Conservation (phyloP, 2,888 invertebrate genomes). For the Trachelus stipa region DNA sequence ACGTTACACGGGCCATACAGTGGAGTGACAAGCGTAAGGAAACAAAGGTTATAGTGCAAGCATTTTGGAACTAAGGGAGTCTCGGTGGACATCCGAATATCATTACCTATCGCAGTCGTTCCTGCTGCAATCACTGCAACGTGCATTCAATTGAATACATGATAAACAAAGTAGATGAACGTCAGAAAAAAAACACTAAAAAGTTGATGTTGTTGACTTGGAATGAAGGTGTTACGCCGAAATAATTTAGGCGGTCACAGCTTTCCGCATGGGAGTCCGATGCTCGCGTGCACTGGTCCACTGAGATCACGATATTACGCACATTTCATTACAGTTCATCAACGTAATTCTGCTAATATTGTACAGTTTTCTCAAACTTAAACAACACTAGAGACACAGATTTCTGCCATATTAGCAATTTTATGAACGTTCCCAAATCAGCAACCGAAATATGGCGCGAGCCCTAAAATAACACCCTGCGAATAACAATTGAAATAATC, state of each 20-base stretch:
- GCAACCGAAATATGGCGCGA: slow-evolving; percentile 34
- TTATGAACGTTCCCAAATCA: slow-evolving; percentile 54
- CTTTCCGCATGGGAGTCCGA: slow-evolving; percentile 23
- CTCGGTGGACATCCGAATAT: slow-evolving; percentile 28
- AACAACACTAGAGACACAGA: slow-evolving; percentile 58
- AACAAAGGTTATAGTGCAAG: slow-evolving; percentile 53
- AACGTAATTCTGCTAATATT: slow-evolving; percentile 21
- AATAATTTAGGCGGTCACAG: slow-evolving; percentile 22
- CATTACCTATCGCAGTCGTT: slow-evolving; percentile 53
- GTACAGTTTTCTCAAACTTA: slow-evolving; percentile 46
- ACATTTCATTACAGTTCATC: slow-evolving; percentile 41
- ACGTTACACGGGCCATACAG: slow-evolving; percentile 28
- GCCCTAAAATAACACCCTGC: slow-evolving; percentile 15
- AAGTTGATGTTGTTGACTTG: slow-evolving; percentile 44
- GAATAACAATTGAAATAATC: background rate
- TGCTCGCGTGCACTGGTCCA: slow-evolving; percentile 25
- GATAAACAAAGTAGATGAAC: slow-evolving; percentile 53
- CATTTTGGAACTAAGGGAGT: slow-evolving; percentile 30
- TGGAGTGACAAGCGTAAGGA: slow-evolving; percentile 43
- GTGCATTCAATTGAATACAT: slow-evolving; percentile 49
- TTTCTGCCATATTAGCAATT: slow-evolving; percentile 62
- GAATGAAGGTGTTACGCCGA: slow-evolving; percentile 34
- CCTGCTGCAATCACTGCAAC: slow-evolving; percentile 50
- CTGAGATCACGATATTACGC: slow-evolving; percentile 33
- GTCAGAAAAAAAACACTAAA: slow-evolving; percentile 40